Percentiles rank a stretch among this genome's conserved stretches.
Conservation (phyloP, 2,113 vertebrate species). For the Zingel zingel region DNA sequence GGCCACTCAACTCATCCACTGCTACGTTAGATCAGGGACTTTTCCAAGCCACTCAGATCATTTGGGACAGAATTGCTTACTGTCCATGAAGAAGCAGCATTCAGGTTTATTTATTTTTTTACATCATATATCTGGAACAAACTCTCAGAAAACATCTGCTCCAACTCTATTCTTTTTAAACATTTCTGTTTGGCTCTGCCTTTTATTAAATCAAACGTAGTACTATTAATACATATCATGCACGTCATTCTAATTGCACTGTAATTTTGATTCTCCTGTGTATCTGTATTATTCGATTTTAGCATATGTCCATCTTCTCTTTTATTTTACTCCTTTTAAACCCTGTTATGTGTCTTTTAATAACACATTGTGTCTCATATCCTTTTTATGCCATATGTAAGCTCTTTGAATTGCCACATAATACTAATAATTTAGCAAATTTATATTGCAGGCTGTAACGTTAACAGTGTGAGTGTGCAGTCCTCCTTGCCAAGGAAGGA, state of each 20-base stretch:
- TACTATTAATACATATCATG: neutral
- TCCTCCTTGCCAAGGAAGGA: conserved; percentile 74
- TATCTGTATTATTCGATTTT: neutral
- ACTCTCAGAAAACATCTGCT: neutral
- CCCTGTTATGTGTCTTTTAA: neutral
- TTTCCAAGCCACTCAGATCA: neutral
- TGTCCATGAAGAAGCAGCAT: neutral
- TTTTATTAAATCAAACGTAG: neutral
- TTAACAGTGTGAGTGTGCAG: conserved; percentile 46
- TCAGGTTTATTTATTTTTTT: neutral
- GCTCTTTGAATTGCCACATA: neutral
- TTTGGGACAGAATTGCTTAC: neutral
- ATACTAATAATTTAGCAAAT: neutral
- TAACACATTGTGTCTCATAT: neutral
- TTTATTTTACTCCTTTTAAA: neutral
- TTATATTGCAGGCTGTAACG: conserved; percentile 43
- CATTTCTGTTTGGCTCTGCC: neutral
- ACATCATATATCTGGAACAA: neutral
- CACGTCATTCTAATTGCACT: neutral
- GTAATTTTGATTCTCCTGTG: neutral
- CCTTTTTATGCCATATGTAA: neutral
- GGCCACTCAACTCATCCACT: neutral
- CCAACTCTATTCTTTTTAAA: neutral
- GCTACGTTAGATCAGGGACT: neutral
- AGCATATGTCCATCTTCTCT: neutral